Evolutionary conservation across 2,797 vertebrate species (phyloP), one percentile per base, ranked within the genome.

Genomic region (Ciconia nigra): DNA sequence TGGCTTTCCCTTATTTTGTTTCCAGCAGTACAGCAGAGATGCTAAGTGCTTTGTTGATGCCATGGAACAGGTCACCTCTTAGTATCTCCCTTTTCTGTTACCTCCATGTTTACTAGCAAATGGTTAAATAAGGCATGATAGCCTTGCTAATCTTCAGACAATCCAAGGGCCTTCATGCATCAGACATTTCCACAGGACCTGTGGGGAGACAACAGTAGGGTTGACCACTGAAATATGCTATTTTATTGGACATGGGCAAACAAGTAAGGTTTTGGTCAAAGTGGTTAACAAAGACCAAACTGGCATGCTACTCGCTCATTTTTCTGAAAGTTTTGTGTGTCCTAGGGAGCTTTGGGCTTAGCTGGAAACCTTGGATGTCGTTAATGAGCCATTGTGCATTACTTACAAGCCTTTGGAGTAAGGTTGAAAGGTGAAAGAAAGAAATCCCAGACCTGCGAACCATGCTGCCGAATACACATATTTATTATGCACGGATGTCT

Each of bases 231-330:
- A 90, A 87, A 96, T 85, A 39, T 96, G 85, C 81, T 95, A 2
- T 86, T 96, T 96, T 80, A 83, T 93, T 97, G 88, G 66, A 94
- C 65, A 33, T 71, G 76, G 82, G 91, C 79, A 96, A 94, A 87
- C 74, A 95, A 94, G 87, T 61, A 86, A 93, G 29, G 69, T 59
- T 96, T 90, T 96, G 87, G 69, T 86, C 42, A 82, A 80, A 85
- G 73, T 42, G 65, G 52, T 95, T 71, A 91, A 83, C 21, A 80
- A 61, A 96, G 83, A 91, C 84, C 78, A 82, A 94, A 69, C 47
- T 52, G 77, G 29, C 79, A 55, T 85, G 63, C 25, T 92, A 49
- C 69, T 83, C 1, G 2, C 28, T 87, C n/a, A 41, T 51, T 88
- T 94, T 97, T 96, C 86, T 96, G 66, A 79, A 63, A 78, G 54